Percentiles rank a stretch among this genome's conserved stretches.
Evolutionary conservation across 2,888 invertebrate species (phyloP).

Genomic region (Dicranocentrus wangi): DNA sequence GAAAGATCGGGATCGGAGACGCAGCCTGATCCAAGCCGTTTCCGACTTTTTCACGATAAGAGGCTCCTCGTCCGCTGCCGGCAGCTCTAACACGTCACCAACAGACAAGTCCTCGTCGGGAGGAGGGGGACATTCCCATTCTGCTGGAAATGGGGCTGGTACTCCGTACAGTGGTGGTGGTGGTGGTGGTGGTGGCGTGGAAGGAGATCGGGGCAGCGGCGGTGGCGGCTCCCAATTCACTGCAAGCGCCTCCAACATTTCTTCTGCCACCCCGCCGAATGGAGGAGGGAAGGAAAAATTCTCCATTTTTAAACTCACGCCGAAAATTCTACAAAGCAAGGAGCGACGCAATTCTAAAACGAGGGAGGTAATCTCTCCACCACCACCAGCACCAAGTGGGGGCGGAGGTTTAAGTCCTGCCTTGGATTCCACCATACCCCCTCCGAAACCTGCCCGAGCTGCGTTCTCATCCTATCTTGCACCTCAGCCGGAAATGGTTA

Average conservation of each 20-base stretch:
- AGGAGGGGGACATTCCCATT: not conserved
- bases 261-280: conserved; percentile 10
- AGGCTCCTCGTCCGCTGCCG: conserved; percentile 31
- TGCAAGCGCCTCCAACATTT: not conserved
- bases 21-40: conserved; percentile 88
- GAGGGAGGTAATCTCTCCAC: conserved; percentile 60
- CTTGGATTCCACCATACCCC: conserved; percentile 16
- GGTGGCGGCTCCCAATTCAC: not conserved
- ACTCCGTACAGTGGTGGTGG: not conserved
- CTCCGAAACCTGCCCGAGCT: conserved; percentile 50
- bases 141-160: not conserved
- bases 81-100: conserved; percentile 5
- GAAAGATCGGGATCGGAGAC: conserved; percentile 83
- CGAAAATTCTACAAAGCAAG: conserved; percentile 66
- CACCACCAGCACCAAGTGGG: conserved; percentile 37
- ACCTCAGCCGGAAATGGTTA: conserved; percentile 69
- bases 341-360: conserved; percentile 65
- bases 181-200: not conserved
- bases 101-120: conserved; percentile 22
- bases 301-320: conserved; percentile 70
- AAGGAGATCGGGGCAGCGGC: not conserved
- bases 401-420: conserved; percentile 3
- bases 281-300: conserved; percentile 66
- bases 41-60: conserved; percentile 85
- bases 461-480: conserved; percentile 62